Evolutionary conservation across 1,140 invertebrate species (phyloP), one percentile per base, ranked within the genome.

Genomic region (Dendroctonus ponderosae): DNA sequence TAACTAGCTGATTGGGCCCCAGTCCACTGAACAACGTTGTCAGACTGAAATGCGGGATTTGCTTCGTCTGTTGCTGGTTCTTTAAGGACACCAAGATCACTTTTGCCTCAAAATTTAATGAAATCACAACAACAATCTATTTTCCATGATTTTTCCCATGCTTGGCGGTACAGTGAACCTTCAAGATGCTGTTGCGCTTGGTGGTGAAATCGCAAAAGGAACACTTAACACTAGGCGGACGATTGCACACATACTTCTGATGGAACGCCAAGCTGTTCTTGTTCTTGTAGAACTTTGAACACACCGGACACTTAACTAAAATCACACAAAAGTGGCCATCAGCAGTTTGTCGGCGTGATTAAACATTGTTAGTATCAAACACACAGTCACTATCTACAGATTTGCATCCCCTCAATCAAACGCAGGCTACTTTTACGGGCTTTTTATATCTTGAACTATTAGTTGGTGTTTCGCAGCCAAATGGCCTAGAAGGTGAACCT

Each of bases 241-340:
- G 84, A 2, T 86, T 86, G 64, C 87, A 89, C 67, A 89, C 86
- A 66, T 87, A 84, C 54, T 83, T 83, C 68, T 84, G 76, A 72
- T 89, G 87, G 8, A 56, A 58, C 26, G 51, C 52, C 43, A 69
- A 48, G 7, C 56, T 61, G 37, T 58, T 54, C 9, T 57, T 54
- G 48, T 65, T 66, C 51, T 69, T 69, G 40, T 69, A 69, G 37
- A 39, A 26, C 26, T 26, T 26, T 26, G 3, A 26, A 26, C 26
- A 26, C 26, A 26, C 26, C 26, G 26, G 26, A 26, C 26, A 26
- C 26, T 26, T 26, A 26, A 26, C 26, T 26, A 26, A 26, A 26
- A 26, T 26, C 26, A 26, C 1, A 26, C 26, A 26, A 26, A 26
- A 26, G 26, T 26, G 26, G 26, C 26, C 26, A 26, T 26, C 26